Evolutionary conservation across 2,113 vertebrate species (phyloP).

Genomic region (human): DNA sequence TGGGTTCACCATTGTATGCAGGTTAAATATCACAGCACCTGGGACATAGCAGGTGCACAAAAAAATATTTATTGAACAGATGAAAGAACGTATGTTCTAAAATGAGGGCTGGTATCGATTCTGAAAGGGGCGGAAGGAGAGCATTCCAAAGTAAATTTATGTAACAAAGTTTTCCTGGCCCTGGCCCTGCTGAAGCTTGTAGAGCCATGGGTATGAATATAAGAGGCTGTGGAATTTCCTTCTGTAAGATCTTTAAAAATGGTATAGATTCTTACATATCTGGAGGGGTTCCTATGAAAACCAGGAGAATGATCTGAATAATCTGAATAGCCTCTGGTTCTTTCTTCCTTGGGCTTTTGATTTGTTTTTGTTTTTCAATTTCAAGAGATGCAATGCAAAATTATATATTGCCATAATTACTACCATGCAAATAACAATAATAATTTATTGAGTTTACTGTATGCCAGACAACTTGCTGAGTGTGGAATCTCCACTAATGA

Average conservation of each 20-base stretch:
- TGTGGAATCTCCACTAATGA: background rate
- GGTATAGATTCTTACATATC: background rate
- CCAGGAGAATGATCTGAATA: background rate
- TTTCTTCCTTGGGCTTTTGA: background rate
- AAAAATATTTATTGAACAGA: background rate
- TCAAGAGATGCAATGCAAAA: background rate
- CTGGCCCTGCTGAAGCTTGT: background rate
- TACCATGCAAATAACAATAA: background rate
- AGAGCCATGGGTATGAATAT: background rate
- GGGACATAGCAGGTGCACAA: background rate
- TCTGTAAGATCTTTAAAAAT: background rate
- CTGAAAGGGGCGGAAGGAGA: background rate
- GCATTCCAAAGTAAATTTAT: background rate
- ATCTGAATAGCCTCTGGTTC: background rate
- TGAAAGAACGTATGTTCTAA: background rate
- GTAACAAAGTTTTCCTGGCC: background rate
- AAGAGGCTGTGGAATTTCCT: background rate
- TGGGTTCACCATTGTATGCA: background rate
- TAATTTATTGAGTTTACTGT: background rate
- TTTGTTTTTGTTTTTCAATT: background rate
- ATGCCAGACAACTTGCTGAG: background rate
- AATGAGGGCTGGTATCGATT: background rate
- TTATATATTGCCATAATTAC: background rate
- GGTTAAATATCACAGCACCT: no score
- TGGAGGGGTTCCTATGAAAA: constrained; percentile 23